These are phyloP conservation scores for Ageneiosus marmoratus DNA, from an alignment of 2,113 vertebrate genomes.

Conservation along the genomic window DNA sequence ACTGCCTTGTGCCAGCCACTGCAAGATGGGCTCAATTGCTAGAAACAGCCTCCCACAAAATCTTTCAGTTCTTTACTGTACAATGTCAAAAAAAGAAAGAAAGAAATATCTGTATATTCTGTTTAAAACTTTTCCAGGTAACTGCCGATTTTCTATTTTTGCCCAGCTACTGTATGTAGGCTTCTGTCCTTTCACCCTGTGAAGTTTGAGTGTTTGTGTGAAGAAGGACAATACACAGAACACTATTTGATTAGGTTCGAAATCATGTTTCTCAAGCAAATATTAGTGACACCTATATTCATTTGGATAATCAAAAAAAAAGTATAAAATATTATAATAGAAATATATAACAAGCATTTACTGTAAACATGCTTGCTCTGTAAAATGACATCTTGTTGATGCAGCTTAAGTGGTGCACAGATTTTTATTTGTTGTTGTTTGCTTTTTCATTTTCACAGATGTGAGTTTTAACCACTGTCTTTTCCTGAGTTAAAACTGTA, in stretches of 20 bases:
- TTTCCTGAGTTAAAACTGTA: constrained; percentile 39
- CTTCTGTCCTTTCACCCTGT: constrained; percentile 3
- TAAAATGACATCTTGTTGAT: neutral
- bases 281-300: neutral
- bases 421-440: constrained; percentile 37
- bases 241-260: neutral
- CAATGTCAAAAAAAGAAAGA: neutral
- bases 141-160: neutral
- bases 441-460: constrained; percentile 20
- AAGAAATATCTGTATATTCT: neutral
- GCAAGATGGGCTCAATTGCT: constrained; percentile 6
- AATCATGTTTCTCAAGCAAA: neutral
- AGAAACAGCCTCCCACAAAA: constrained; percentile 16
- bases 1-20: constrained; percentile 16
- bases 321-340: neutral
- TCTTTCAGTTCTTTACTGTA: neutral
- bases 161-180: neutral
- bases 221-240: neutral
- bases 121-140: neutral
- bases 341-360: neutral
- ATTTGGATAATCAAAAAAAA: no score
- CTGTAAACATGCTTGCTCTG: neutral
- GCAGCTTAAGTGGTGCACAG: constrained; percentile 5
- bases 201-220: neutral
- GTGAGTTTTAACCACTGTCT: constrained; percentile 40